Conservation (phyloP, 2,797 vertebrate genomes). For the Sibirionetta formosa region DNA sequence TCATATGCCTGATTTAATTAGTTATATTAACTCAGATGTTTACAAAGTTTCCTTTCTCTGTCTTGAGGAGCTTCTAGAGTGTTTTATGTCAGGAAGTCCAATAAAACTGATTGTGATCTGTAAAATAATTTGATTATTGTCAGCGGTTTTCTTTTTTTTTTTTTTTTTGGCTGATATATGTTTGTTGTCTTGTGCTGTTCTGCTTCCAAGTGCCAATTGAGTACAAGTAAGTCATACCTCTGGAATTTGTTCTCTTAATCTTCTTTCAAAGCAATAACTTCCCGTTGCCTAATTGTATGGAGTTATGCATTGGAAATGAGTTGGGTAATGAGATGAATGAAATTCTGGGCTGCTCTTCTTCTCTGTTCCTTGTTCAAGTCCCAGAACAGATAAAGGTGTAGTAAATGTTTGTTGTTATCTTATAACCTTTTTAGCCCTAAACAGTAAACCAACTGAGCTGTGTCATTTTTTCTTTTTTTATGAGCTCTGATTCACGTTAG, state of each 20-base stretch:
- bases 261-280: not conserved
- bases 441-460: not conserved
- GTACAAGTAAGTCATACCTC: fast-evolving
- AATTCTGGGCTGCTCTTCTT: not conserved
- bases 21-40: not conserved
- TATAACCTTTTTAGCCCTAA: not conserved
- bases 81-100: not conserved
- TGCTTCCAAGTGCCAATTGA: not conserved
- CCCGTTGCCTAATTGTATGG: not conserved
- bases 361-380: not conserved
- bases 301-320: not conserved
- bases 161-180: not conserved
- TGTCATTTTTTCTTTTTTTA: not conserved
- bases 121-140: not conserved
- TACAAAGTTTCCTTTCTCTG: not conserved
- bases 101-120: not conserved
- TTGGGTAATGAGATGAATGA: not conserved
- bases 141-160: fast-evolving
- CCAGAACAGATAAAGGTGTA: not conserved
- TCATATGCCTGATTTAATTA: not conserved
- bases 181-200: not conserved
- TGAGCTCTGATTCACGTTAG: not conserved
- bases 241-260: not conserved
- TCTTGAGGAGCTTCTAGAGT: not conserved
- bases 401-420: not conserved